A percentile compares a stretch with the other conserved stretches of the same genome.
Conservation (phyloP, 2,113 vertebrate species). For the Corythaeola cristata region DNA sequence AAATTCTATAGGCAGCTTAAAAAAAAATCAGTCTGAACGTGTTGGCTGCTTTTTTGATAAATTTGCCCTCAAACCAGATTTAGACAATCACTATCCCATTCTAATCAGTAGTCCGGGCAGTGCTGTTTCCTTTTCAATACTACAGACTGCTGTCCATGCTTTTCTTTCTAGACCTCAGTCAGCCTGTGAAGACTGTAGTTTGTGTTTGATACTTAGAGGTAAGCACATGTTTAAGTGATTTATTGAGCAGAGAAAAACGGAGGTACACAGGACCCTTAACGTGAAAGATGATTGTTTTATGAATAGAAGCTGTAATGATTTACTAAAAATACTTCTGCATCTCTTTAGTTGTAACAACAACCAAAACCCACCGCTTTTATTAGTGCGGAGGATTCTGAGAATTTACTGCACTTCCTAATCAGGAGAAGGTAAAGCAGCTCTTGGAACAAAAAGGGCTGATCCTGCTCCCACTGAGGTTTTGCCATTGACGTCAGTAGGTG, state of each 20-base stretch:
- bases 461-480: constrained; percentile 39
- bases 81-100: not conserved
- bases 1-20: not conserved
- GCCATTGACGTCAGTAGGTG: constrained; percentile 15
- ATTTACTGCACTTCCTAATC: constrained; percentile 33
- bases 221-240: not conserved
- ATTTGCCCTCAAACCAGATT: not conserved
- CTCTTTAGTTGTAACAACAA: constrained; percentile 6
- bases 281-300: not conserved
- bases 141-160: not conserved
- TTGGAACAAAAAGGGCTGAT: constrained; percentile 37
- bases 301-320: not conserved
- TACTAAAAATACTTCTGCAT: constrained; percentile 40
- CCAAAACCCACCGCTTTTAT: not conserved
- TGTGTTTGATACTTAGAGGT: not conserved
- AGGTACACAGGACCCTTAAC: not conserved
- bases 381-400: constrained; percentile 26
- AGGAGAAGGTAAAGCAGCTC: constrained; percentile 48
- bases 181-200: not conserved
- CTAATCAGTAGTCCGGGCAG: not conserved
- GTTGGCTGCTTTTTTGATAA: not conserved
- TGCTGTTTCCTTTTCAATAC: not conserved
- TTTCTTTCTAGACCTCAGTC: not conserved
- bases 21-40: not conserved
- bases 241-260: not conserved